phyloP scores from a whole-genome alignment of 2,797 vertebrate species.

The Lerista edwardsae region DNA sequence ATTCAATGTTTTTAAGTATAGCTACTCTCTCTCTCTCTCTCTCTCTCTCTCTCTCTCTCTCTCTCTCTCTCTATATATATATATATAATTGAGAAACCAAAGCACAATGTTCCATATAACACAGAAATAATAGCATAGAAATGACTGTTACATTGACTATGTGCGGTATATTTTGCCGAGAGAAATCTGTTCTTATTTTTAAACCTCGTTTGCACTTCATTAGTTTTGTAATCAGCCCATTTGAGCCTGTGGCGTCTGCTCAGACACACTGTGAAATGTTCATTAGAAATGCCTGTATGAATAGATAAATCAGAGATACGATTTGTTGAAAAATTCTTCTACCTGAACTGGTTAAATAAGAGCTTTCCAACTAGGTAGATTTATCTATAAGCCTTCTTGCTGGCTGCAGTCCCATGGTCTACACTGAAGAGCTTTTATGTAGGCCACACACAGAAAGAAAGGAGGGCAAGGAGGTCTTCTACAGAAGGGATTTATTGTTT shows the following conservation, averaged over 20 bases:
- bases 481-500: no score
- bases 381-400: constrained; percentile 21
- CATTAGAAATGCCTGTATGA: constrained; percentile 10
- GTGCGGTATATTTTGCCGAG: not conserved
- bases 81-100: no score
- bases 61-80: no score
- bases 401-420: constrained; percentile 21
- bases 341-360: not conserved
- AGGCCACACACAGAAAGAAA: not conserved
- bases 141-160: no score
- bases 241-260: constrained; percentile 11
- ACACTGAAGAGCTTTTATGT: no score
- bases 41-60: no score
- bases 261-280: constrained; percentile 4
- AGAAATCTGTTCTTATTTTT: not conserved
- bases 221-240: constrained; percentile 5
- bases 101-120: no score
- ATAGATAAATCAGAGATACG: constrained; percentile 30
- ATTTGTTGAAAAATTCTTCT: constrained; percentile 7
- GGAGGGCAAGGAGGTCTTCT: no score
- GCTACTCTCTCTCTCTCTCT: no score
- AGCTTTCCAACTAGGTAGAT: constrained; percentile 17
- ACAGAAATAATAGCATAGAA: no score
- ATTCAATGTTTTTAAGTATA: no score
- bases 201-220: not conserved